phyloP scores from a whole-genome alignment of 1,140 invertebrate species.

The Aethina tumida region DNA sequence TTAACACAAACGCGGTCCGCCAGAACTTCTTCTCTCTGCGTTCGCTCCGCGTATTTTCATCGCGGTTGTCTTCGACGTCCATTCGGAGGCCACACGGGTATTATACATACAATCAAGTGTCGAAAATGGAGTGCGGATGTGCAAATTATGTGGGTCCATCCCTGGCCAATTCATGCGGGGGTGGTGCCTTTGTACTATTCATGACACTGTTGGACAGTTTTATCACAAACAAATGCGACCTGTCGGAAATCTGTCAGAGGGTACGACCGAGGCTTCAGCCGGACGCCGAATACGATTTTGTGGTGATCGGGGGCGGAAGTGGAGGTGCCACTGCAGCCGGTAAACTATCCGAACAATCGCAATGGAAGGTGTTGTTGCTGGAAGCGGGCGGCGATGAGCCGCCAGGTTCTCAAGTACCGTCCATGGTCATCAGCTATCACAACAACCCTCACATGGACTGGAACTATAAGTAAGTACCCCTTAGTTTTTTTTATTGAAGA shows the following conservation, averaged over 20 bases:
- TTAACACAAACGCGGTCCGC: conserved; percentile 1
- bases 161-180: conserved; percentile 40
- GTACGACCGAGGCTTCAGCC: conserved; percentile 33
- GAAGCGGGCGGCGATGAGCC: conserved; percentile 55
- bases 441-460: conserved; percentile 49
- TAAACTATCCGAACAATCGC: conserved; percentile 31
- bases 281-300: conserved; percentile 44
- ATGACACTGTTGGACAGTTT: conserved; percentile 46
- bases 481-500: too few species aligned
- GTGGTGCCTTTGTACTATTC: conserved; percentile 42
- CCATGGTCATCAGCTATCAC: conserved; percentile 44
- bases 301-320: conserved; percentile 49
- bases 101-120: conserved; percentile 1
- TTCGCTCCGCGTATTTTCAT: not conserved
- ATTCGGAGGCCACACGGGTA: not conserved
- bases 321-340: conserved; percentile 46
- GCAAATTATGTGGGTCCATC: conserved; percentile 35
- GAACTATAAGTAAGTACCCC: too few species aligned
- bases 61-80: not conserved
- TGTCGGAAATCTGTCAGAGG: conserved; percentile 41
- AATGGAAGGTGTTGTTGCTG: conserved; percentile 45
- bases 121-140: conserved; percentile 33
- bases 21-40: not conserved
- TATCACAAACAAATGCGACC: conserved; percentile 37
- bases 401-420: conserved; percentile 38